Evolutionary conservation across 2,113 vertebrate species (phyloP), one percentile per base, ranked within the genome.

Genomic region (Hiodon tergisus): DNA sequence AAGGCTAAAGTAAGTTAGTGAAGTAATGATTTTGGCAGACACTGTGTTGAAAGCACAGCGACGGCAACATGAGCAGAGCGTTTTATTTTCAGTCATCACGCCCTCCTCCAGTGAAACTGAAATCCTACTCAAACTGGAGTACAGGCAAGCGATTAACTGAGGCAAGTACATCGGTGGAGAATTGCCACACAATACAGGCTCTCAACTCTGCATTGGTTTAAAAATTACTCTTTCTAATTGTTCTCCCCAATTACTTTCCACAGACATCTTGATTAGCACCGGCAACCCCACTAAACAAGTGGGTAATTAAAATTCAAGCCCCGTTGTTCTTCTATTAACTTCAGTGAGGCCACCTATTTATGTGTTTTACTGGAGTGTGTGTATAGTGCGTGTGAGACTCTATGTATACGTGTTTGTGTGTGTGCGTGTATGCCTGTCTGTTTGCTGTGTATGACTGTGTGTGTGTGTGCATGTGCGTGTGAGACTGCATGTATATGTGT

Each of bases 21-120:
- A 76, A 71, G 69, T 60, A 80, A 53, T 73, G 76, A 55, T 62
- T 60, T 78, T 73, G 31, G 71, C 63, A 69, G 31, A 2, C 31
- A 31, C 31, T 31, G 31, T 71, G 74, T 60, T 50, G 67, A 47
- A 67, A 31, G 9, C n/a, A 54, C 4, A 7, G 69, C 52, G 17
- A 63, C 72, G 54, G 46, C 53, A 8, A 17, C 53, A 59, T 55
- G 7, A 53, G 69, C 75, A 67, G 11, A 11, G 47, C 58, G 59
- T 16, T 67, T 61, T 67, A 46, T 54, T 53, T 50, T 69, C 51
- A 53, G n/a, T 47, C 31, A 66, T 66, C 48, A 66, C 48, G 46
- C 48, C 46, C 48, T 5, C 63, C 9, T 47, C 8, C 46, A 48
- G 63, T 46, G 7, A 66, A 10, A 66, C 62, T 65, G 6, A 50